A percentile compares a stretch with the other conserved stretches of the same genome.
Evolutionary conservation across 2,888 invertebrate genomes (phyloP).

Genomic region (Oscheius onirici): DNA sequence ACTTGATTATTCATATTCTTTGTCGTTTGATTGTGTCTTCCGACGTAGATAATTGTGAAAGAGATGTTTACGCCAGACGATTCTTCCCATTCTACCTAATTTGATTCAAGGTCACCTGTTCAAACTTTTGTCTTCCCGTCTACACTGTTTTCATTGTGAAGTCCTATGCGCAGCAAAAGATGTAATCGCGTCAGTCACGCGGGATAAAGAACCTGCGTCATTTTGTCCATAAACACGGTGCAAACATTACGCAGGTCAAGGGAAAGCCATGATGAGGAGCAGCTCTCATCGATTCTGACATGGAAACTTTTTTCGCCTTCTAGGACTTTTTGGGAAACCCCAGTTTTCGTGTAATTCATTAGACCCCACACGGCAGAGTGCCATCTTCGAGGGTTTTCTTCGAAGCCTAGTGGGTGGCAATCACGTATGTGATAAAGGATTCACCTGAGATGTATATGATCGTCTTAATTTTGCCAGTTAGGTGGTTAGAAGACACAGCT

Average conservation of each 20-base stretch:
- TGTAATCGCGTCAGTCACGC: constrained; percentile 28
- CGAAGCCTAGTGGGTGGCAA: not conserved
- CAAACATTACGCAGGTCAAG: constrained; percentile 8
- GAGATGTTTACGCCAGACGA: too few relatives aligned
- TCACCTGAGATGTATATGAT: constrained; percentile 24
- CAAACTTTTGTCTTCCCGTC: too few relatives aligned
- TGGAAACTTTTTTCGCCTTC: not conserved
- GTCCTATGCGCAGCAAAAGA: not conserved
- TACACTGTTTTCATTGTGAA: constrained; percentile 13
- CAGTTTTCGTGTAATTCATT: too few relatives aligned
- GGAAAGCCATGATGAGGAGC: not conserved
- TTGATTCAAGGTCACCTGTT: too few relatives aligned
- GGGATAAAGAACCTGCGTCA: constrained; percentile 29
- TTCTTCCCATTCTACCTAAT: too few relatives aligned
- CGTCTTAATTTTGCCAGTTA: constrained; percentile 14
- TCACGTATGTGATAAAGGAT: not conserved
- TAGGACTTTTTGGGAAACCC: not conserved
- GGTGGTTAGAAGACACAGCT: constrained; percentile 3
- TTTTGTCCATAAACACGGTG: constrained; percentile 12
- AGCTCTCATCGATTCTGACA: not conserved
- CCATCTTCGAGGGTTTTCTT: not conserved
- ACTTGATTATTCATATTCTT: too few relatives aligned
- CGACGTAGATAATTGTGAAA: too few relatives aligned
- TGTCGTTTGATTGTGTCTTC: too few relatives aligned
- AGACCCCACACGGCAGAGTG: not conserved